Percentiles rank a stretch among this genome's conserved stretches.
Evolutionary conservation across 1,140 invertebrate species (phyloP).

Genomic region (Chymomyza costata): DNA sequence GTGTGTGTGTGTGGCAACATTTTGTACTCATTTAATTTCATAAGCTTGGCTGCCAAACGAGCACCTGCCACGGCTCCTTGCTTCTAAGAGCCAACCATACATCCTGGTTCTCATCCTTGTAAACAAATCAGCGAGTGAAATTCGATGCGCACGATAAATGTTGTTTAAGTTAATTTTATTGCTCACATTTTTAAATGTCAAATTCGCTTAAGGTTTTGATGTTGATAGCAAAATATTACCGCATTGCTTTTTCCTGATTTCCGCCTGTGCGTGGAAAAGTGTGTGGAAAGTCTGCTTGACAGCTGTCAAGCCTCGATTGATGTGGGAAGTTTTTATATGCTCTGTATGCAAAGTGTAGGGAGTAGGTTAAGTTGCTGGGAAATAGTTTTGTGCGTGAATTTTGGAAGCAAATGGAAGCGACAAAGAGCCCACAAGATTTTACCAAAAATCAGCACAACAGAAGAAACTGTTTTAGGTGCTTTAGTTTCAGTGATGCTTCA

Average conservation of each 20-base stretch:
- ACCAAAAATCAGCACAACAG: too few species aligned
- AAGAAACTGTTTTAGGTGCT: too few species aligned
- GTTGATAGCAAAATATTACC: constrained; percentile 5
- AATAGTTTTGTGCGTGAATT: too few species aligned
- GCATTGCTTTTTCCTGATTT: constrained; percentile 19
- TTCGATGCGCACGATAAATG: constrained; percentile 43
- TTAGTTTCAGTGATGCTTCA: too few species aligned
- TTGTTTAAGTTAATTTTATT: constrained; percentile 61
- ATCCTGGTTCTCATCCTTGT: neutral
- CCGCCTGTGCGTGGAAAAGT: constrained; percentile 43
- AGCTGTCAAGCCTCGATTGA: constrained; percentile 31
- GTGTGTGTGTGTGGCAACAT: too few species aligned
- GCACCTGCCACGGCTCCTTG: neutral
- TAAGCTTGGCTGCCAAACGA: neutral
- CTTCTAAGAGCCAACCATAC: neutral
- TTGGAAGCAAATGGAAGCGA: too few species aligned
- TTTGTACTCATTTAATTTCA: constrained; percentile 18
- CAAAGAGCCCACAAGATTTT: too few species aligned
- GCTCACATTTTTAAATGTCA: constrained; percentile 55
- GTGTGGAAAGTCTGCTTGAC: constrained; percentile 20
- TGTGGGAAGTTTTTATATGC: neutral
- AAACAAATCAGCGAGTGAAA: constrained; percentile 25
- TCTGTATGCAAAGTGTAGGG: too few species aligned
- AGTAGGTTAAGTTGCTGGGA: too few species aligned
- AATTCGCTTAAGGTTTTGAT: neutral